These are phyloP conservation scores for Castor canadensis DNA, from an alignment of 2,113 vertebrate genomes.

Conservation along the genomic window DNA sequence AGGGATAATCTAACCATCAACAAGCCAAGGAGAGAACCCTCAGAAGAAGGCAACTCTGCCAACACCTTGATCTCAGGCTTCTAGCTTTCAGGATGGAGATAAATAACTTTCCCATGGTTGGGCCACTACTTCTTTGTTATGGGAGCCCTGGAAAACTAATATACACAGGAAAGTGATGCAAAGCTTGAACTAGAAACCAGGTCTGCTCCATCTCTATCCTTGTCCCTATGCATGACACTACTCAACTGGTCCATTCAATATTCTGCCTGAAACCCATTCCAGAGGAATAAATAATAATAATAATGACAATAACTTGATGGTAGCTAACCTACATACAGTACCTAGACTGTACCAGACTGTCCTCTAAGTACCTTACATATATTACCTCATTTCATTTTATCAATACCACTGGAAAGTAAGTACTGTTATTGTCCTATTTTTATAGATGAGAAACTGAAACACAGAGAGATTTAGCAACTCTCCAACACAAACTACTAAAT, in stretches of 20 bases:
- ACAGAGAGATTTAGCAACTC: not conserved
- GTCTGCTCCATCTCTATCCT: not conserved
- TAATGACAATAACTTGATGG: rapidly evolving
- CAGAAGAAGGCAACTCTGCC: not conserved
- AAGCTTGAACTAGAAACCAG: not conserved
- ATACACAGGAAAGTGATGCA: not conserved
- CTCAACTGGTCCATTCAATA: not conserved
- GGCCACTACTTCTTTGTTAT: not conserved
- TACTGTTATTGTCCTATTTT: not conserved
- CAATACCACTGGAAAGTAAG: not conserved
- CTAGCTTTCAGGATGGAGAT: not conserved
- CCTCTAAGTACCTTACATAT: not conserved
- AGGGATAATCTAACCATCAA: not conserved
- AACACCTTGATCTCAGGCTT: not conserved
- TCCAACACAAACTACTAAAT: not conserved
- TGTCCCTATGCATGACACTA: not conserved
- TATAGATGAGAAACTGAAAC: slow-evolving; percentile 20
- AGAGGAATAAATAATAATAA: rapidly evolving
- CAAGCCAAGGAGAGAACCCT: not conserved
- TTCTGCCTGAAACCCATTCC: not conserved
- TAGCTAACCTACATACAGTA: not conserved
- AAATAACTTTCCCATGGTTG: not conserved
- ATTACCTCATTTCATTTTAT: not conserved
- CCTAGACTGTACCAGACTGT: not conserved
- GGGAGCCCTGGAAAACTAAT: not conserved